These are phyloP conservation scores for Ecdyonurus torrentis DNA, from an alignment of 2,888 invertebrate species.

Conservation along the genomic window DNA sequence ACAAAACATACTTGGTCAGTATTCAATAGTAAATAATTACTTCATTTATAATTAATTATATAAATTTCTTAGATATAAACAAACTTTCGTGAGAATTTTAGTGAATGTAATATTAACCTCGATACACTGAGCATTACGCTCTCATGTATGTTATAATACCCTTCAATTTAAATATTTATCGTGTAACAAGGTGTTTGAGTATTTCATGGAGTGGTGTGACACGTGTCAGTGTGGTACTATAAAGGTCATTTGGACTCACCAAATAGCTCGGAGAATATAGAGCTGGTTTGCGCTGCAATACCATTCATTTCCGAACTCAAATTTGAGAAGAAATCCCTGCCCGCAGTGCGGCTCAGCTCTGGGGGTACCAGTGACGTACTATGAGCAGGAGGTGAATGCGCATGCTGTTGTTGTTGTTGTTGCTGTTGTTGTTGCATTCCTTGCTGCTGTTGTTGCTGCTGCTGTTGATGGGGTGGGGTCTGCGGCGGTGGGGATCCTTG, in stretches of 20 bases:
- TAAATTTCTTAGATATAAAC: too few relatives aligned
- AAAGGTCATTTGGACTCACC: conserved; percentile 32
- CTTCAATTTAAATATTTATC: too few relatives aligned
- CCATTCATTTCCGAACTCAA: conserved; percentile 88
- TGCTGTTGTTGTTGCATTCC: conserved; percentile 3
- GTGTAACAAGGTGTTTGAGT: too few relatives aligned
- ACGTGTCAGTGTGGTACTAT: too few relatives aligned
- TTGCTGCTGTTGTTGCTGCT: conserved; percentile 9
- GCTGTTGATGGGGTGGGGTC: conserved; percentile 19
- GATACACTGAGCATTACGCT: too few relatives aligned
- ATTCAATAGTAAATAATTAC: too few relatives aligned
- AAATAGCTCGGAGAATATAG: conserved; percentile 89
- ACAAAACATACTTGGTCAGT: not conserved
- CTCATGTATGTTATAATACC: too few relatives aligned
- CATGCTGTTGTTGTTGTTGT: conserved; percentile 5
- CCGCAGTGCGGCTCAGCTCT: conserved; percentile 24
- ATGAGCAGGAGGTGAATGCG: conserved; percentile 7
- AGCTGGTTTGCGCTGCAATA: conserved; percentile 79
- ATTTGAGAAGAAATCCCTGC: conserved; percentile 70
- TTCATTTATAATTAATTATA: too few relatives aligned
- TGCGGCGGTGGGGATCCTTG: conserved; percentile 19
- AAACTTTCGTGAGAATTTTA: too few relatives aligned
- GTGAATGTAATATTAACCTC: too few relatives aligned
- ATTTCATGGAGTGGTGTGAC: too few relatives aligned
- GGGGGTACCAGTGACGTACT: conserved; percentile 41